Percentiles rank a stretch among this genome's conserved stretches.
These are phyloP conservation scores for Channa maculata DNA, from an alignment of 2,113 vertebrate species.

Conservation along the genomic window DNA sequence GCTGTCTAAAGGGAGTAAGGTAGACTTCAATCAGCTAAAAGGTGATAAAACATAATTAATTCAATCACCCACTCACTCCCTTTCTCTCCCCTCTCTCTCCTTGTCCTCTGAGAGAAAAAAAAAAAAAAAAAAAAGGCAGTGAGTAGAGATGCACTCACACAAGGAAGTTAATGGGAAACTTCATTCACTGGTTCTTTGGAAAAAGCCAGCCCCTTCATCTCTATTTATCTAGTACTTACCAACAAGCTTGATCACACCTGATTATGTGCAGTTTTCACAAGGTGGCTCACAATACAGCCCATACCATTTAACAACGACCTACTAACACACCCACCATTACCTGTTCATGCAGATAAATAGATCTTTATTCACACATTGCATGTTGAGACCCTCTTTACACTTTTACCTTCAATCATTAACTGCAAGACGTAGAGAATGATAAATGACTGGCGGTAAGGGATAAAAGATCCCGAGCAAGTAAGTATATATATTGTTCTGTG, in stretches of 20 bases:
- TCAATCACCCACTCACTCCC: slow-evolving; percentile 59
- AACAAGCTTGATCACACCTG: slow-evolving; percentile 16
- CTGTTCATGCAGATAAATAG: neutral
- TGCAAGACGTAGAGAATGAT: slow-evolving; percentile 20
- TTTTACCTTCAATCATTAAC: slow-evolving; percentile 31
- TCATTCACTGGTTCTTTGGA: slow-evolving; percentile 44
- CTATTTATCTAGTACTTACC: slow-evolving; percentile 27
- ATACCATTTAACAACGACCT: slow-evolving; percentile 34
- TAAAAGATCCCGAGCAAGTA: slow-evolving; percentile 16
- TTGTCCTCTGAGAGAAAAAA: slow-evolving; percentile 28
- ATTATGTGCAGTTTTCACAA: slow-evolving; percentile 17
- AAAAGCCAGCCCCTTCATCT: slow-evolving; percentile 1
- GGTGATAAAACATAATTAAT: slow-evolving; percentile 82
- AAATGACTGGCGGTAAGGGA: slow-evolving; percentile 1
- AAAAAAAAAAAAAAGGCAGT: neutral
- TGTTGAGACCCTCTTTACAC: slow-evolving; percentile 8
- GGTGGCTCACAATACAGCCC: slow-evolving; percentile 7
- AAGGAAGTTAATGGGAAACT: slow-evolving; percentile 49
- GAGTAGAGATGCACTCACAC: slow-evolving; percentile 32
- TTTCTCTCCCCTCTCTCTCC: neutral
- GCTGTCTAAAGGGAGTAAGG: slow-evolving; percentile 64
- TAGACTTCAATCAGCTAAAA: slow-evolving; percentile 81
- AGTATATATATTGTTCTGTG: neutral
- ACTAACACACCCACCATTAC: neutral
- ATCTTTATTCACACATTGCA: slow-evolving; percentile 20